Base-by-base conservation (phyloP, 2,113 vertebrate genomes). In the Stegastes partitus region DNA sequence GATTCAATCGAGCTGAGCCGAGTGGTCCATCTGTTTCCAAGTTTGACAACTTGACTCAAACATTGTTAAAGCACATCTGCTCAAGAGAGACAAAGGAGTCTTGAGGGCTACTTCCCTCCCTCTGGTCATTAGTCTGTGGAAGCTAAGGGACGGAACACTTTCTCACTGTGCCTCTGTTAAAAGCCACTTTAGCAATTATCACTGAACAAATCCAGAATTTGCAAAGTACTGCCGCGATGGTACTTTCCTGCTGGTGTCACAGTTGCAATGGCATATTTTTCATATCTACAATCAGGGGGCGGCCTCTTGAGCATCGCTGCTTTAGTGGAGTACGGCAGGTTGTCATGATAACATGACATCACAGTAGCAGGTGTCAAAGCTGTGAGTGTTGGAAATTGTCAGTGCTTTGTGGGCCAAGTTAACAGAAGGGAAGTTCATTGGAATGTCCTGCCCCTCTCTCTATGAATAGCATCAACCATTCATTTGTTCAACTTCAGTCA, bases 281-380 rank as follows among this genome's bases (percentile, higher is more conserved):
- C 23, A 55, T 12, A 66, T 72, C n/a, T 37, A 66, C 12, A 58
- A 66, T 68, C 54, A 72, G 12, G 39, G 6, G 11, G 39, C 22
- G 23, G 22, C 39, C 63, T 57, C 53, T 62, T 56, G 53, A 26
- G 59, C 53, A 37, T 68, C 23, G 19, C 21, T 61, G 56, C 58
- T 68, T 51, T 45, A 31, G 6, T 64, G 39, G 72, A 73, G 61
- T 73, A 67, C 22, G 54, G 71, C 68, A 71, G 71, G 77, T 58
- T 77, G 77, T 81, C 68, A 81, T 21, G 58, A 63, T 66, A 73
- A 64, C 44, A 82, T 84, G 81, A 87, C 75, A 86, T 89, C 84
- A 90, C 54, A 19, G 78, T 68, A 87, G 81, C 89, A 90, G 90
- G 83, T 90, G 89, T 92, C 87, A 87, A 77, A 91, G 85, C 89